Conservation (phyloP, 2,797 vertebrate species). For the Hypotaenidia philippensis region DNA sequence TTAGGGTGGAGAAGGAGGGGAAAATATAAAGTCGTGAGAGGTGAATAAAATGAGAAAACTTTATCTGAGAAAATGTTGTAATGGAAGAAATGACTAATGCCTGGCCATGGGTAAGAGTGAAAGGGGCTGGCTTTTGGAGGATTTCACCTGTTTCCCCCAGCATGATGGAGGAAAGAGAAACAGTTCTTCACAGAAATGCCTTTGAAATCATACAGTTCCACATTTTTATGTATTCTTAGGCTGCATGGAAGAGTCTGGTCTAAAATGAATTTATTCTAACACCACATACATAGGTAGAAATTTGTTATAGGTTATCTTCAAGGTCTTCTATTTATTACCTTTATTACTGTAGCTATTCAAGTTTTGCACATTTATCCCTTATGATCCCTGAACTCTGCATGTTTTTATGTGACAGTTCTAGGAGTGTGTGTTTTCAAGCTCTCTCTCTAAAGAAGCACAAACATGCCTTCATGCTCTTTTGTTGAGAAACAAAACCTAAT, state of each 20-base stretch:
- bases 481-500: background rate
- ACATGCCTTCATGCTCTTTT: background rate
- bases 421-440: background rate
- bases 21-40: background rate
- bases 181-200: background rate
- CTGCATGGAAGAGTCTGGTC: background rate
- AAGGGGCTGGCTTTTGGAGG: background rate
- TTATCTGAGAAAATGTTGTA: background rate
- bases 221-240: background rate
- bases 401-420: background rate
- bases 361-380: background rate
- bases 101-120: background rate
- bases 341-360: background rate
- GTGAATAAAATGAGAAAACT: background rate
- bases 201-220: background rate
- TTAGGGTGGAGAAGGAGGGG: background rate
- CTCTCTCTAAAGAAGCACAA: background rate
- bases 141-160: background rate
- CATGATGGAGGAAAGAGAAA: accelerated
- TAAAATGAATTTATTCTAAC: background rate
- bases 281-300: background rate
- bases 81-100: background rate
- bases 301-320: accelerated
- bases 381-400: background rate
- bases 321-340: background rate